Percentiles rank a stretch among this genome's conserved stretches.
These are phyloP conservation scores for Drosophila nigromelanica DNA, from an alignment of 1,140 invertebrate genomes.

Conservation along the genomic window DNA sequence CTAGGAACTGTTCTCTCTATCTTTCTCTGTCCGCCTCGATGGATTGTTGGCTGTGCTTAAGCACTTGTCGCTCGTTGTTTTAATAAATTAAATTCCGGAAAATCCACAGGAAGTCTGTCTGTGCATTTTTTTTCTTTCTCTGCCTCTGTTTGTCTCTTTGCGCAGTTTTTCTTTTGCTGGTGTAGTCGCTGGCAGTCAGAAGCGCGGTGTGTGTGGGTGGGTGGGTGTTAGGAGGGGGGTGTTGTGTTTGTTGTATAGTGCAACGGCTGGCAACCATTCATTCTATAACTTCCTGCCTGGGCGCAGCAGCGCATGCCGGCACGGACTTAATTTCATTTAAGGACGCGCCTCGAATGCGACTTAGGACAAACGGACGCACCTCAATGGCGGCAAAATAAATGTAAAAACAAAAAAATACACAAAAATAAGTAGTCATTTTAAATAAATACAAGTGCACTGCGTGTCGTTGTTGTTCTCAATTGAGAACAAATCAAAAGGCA, in stretches of 20 bases:
- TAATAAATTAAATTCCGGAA: conserved; percentile 82
- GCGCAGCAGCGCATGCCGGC: conserved; percentile 65
- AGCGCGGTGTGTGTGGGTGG: not conserved
- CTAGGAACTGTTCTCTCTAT: not conserved
- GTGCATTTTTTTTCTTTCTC: conserved; percentile 46
- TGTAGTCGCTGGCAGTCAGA: not conserved
- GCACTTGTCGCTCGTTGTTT: conserved; percentile 69
- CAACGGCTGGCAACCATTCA: conserved; percentile 65
- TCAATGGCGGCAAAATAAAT: conserved; percentile 54
- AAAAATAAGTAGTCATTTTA: not conserved
- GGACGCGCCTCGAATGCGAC: conserved; percentile 41
- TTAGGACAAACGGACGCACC: conserved; percentile 3
- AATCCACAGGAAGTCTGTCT: conserved; percentile 82
- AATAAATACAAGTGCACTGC: conserved; percentile 12
- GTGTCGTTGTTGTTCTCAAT: conserved; percentile 13
- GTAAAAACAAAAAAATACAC: conserved; percentile 44
- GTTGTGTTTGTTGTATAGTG: conserved; percentile 10
- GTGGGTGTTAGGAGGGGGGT: not conserved
- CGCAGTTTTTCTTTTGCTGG: conserved; percentile 14
- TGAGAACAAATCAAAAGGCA: not conserved
- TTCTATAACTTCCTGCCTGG: conserved; percentile 74
- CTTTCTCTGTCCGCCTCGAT: not conserved
- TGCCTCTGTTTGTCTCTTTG: conserved; percentile 7
- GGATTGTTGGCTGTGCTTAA: conserved; percentile 17
- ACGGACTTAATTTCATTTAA: conserved; percentile 79